These are phyloP conservation scores for Corythoichthys intestinalis DNA, from an alignment of 2,113 vertebrate genomes.

Conservation along the genomic window DNA sequence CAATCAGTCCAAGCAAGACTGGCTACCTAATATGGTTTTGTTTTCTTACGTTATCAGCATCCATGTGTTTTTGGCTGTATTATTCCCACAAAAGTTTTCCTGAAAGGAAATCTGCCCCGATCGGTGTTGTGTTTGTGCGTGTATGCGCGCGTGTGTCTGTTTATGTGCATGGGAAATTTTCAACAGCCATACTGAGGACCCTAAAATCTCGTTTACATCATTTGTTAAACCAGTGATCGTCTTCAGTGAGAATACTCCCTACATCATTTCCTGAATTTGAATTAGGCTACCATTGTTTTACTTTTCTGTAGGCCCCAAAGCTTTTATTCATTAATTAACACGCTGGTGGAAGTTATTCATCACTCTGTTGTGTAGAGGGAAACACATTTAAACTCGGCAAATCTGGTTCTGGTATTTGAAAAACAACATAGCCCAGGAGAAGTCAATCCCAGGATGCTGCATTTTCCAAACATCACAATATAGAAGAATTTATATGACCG, in stretches of 20 bases:
- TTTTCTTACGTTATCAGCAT: constrained; percentile 28
- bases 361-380: constrained; percentile 9
- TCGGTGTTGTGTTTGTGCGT: constrained; percentile 5
- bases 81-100: constrained; percentile 23
- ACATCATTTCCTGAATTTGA: constrained; percentile 34
- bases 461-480: constrained; percentile 27
- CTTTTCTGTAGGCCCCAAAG: constrained; percentile 9
- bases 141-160: constrained; percentile 16
- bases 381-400: neutral
- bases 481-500: constrained; percentile 22
- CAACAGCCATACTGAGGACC: constrained; percentile 31
- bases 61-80: constrained; percentile 6
- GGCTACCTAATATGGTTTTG: constrained; percentile 7
- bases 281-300: constrained; percentile 31
- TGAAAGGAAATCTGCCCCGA: constrained; percentile 32
- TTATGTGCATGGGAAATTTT: constrained; percentile 43
- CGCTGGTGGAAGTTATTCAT: constrained; percentile 22
- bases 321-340: constrained; percentile 23
- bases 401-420: constrained; percentile 11
- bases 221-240: constrained; percentile 16
- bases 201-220: constrained; percentile 25
- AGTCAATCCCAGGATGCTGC: constrained; percentile 1
- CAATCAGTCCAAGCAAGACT: neutral
- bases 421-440: neutral
- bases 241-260: constrained; percentile 17